Evolutionary conservation across 2,113 vertebrate species (phyloP).

Genomic region (Addax nasomaculatus): DNA sequence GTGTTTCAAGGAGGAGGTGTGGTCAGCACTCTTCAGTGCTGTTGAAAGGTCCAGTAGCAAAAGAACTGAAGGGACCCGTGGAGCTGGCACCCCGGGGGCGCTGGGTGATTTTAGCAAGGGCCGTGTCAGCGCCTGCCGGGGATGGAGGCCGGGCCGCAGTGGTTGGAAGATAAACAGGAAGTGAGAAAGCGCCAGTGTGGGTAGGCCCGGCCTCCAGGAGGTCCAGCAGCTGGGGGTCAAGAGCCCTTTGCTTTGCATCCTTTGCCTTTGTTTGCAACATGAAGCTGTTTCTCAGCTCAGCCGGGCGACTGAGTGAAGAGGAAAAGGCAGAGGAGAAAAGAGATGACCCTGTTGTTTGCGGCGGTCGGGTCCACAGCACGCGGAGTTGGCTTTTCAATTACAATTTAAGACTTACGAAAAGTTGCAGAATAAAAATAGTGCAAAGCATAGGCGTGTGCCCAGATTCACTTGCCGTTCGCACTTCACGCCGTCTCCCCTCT

Average conservation of each 20-base stretch:
- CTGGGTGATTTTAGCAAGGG: not conserved
- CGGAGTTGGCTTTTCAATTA: not conserved
- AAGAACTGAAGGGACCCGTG: not conserved
- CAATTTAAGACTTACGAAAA: not conserved
- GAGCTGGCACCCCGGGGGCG: not conserved
- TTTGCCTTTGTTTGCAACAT: not conserved
- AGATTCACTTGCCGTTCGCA: not conserved
- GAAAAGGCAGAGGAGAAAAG: not conserved
- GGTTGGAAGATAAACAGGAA: not conserved
- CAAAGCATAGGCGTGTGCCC: accelerated
- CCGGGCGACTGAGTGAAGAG: not conserved
- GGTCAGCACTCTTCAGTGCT: too few relatives aligned
- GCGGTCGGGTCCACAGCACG: not conserved
- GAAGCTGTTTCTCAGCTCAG: not conserved
- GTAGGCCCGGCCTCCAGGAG: not conserved
- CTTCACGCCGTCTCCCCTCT: not conserved
- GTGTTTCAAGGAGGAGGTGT: not conserved
- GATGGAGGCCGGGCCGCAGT: not conserved
- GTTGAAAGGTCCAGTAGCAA: not conserved
- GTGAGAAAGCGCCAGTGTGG: not conserved
- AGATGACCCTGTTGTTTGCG: not conserved
- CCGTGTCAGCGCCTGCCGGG: not conserved
- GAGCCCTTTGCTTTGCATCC: not conserved
- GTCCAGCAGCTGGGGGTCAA: not conserved
- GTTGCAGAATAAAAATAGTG: not conserved